These are phyloP conservation scores for Hassar affinis DNA, from an alignment of 2,113 vertebrate genomes.

Conservation along the genomic window DNA sequence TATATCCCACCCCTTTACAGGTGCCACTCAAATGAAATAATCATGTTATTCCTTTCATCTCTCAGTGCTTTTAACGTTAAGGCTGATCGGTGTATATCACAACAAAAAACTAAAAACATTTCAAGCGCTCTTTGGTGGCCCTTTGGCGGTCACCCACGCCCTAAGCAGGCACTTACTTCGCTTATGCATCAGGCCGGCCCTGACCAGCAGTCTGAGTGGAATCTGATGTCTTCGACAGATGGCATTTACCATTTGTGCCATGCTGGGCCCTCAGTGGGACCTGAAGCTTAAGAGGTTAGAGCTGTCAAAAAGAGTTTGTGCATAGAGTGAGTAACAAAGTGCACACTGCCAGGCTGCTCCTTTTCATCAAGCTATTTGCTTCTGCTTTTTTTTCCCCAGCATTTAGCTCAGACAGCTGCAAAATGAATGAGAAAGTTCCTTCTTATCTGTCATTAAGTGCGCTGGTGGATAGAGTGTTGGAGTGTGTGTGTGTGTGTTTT, in stretches of 20 bases:
- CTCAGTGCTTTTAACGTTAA: too few species aligned
- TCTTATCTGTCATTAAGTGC: neutral
- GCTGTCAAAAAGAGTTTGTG: conserved; percentile 97
- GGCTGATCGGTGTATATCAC: too few species aligned
- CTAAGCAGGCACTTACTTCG: too few species aligned
- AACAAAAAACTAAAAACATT: too few species aligned
- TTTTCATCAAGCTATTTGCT: conserved; percentile 81
- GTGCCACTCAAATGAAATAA: too few species aligned
- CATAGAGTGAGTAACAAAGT: conserved; percentile 93
- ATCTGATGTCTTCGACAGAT: conserved; percentile 92
- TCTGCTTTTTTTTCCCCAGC: neutral
- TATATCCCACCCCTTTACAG: too few species aligned
- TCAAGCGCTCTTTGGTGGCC: too few species aligned
- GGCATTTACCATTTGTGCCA: conserved; percentile 90
- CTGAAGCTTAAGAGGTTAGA: conserved; percentile 94
- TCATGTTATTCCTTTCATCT: too few species aligned
- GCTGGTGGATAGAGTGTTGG: neutral
- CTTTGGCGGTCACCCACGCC: too few species aligned
- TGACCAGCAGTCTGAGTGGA: conserved; percentile 35
- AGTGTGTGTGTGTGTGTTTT: neutral
- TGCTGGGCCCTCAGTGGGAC: conserved; percentile 94
- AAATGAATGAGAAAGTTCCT: neutral
- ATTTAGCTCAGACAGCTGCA: neutral
- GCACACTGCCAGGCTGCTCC: conserved; percentile 84
- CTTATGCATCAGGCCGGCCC: neutral